Evolutionary conservation across 2,797 vertebrate genomes (phyloP).

Genomic region (Pogonophryne albipinna): DNA sequence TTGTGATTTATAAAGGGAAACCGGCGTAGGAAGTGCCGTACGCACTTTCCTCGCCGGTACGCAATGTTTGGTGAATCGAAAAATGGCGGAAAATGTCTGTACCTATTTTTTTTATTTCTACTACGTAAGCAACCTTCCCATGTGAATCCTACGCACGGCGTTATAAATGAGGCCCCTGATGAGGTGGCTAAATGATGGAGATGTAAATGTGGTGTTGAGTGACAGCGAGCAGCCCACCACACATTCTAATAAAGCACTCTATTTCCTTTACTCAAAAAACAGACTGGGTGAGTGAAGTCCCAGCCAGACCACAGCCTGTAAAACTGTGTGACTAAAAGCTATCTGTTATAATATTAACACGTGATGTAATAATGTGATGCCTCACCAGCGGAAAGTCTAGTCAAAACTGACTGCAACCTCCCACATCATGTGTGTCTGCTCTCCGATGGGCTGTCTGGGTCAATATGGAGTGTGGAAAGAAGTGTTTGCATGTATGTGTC

Average conservation of each 20-base stretch:
- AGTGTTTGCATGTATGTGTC: not conserved
- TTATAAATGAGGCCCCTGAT: no score
- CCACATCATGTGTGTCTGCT: slow-evolving; percentile 15
- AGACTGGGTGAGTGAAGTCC: slow-evolving; percentile 8
- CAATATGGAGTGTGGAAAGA: not conserved
- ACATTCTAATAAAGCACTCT: slow-evolving; percentile 2
- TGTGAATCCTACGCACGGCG: no score
- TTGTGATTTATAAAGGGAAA: no score
- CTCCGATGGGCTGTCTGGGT: not conserved
- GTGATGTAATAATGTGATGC: slow-evolving; percentile 23
- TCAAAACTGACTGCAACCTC: slow-evolving; percentile 21
- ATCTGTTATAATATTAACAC: slow-evolving; percentile 26
- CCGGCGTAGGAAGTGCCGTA: no score
- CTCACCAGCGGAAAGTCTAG: slow-evolving; percentile 8
- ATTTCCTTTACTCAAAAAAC: slow-evolving; percentile 6
- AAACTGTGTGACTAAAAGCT: not conserved
- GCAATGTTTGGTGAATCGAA: no score
- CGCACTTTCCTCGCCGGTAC: no score
- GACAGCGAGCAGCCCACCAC: no score
- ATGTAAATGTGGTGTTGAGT: no score
- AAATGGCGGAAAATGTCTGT: no score
- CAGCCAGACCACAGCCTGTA: not conserved
- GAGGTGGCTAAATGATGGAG: no score
- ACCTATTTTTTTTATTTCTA: no score
- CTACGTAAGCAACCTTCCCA: no score